phyloP scores from a whole-genome alignment of 2,888 invertebrate genomes.

The Chirona hameri region DNA sequence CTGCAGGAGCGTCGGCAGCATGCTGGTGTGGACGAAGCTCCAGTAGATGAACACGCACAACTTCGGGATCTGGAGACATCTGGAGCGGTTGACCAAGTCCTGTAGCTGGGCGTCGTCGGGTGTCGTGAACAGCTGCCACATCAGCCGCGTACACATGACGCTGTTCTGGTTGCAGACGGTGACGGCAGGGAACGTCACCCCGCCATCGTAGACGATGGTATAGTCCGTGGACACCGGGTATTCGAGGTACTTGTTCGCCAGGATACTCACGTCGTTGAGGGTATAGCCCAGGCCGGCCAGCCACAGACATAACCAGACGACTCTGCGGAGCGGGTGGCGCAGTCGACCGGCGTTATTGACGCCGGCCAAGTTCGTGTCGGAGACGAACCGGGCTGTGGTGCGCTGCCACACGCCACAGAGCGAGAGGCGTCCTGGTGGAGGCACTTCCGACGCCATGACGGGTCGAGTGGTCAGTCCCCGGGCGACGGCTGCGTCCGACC shows the following conservation, averaged over 20 bases:
- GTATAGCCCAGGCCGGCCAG: background rate
- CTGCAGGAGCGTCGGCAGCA: too few relatives aligned
- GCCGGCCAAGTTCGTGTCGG: background rate
- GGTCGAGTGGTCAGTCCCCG: too few relatives aligned
- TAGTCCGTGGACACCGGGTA: background rate
- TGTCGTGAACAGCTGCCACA: background rate
- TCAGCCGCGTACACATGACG: background rate
- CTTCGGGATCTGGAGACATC: background rate
- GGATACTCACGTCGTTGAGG: background rate
- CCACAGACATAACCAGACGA: background rate
- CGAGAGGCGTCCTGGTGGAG: background rate
- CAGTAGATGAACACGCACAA: too few relatives aligned
- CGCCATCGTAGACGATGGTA: background rate
- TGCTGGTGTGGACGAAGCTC: too few relatives aligned
- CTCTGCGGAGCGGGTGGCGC: background rate
- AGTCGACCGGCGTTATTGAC: background rate
- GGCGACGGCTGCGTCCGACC: too few relatives aligned
- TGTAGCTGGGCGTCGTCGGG: background rate
- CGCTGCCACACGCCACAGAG: slow-evolving; percentile 4
- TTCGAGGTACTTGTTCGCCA: background rate
- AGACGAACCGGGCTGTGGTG: background rate
- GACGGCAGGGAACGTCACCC: slow-evolving; percentile 3
- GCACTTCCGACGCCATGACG: background rate
- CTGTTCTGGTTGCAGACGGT: slow-evolving; percentile 25
- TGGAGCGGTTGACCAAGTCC: background rate